Conservation (phyloP, 2,113 vertebrate species). For the Heterotilapia buettikoferi region DNA sequence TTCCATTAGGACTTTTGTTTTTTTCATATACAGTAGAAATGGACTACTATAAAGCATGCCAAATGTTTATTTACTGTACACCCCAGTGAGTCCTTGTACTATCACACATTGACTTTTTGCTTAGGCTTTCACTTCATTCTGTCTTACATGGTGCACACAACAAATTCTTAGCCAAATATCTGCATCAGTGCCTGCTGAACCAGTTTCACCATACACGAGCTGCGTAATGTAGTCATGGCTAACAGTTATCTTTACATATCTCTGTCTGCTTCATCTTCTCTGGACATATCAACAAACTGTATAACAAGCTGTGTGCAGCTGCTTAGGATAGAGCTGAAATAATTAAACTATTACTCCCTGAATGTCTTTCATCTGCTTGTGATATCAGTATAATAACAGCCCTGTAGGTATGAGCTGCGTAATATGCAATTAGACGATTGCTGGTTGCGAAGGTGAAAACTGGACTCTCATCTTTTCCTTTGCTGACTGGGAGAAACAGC, state of each 20-base stretch:
- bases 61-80: slow-evolving; percentile 61
- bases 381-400: slow-evolving; percentile 27
- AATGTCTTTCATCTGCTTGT: slow-evolving; percentile 45
- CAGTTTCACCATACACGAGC: slow-evolving; percentile 28
- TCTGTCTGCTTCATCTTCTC: slow-evolving; percentile 17
- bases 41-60: slow-evolving; percentile 79
- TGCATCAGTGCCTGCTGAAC: slow-evolving; percentile 75
- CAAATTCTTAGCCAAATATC: slow-evolving; percentile 68
- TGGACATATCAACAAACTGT: slow-evolving; percentile 17
- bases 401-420: slow-evolving; percentile 12
- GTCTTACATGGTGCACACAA: slow-evolving; percentile 24
- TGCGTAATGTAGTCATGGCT: slow-evolving; percentile 32
- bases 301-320: slow-evolving; percentile 43
- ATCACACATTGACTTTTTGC: slow-evolving; percentile 22
- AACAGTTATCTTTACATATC: slow-evolving; percentile 42
- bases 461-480: background rate
- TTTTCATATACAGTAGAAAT: slow-evolving; percentile 12
- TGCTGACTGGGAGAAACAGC: slow-evolving; percentile 5
- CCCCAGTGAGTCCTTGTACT: slow-evolving; percentile 38
- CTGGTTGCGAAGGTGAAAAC: background rate
- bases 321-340: slow-evolving; percentile 18
- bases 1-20: slow-evolving; percentile 23
- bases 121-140: slow-evolving; percentile 13
- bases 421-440: background rate
- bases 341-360: slow-evolving; percentile 34